phyloP scores from a whole-genome alignment of 2,797 vertebrate genomes.

The Nannoperca obscura region DNA sequence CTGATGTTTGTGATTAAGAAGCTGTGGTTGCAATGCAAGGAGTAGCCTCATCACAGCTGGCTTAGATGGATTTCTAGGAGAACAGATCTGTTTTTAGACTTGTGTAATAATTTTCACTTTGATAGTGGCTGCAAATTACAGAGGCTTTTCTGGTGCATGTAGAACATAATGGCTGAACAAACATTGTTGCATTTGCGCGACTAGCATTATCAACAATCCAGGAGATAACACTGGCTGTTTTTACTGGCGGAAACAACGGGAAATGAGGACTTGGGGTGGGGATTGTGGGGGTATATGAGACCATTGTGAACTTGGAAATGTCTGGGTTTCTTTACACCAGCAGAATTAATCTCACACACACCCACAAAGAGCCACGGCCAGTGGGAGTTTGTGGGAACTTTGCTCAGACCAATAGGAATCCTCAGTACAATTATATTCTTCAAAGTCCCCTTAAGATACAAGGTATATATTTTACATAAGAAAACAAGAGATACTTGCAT shows the following conservation, averaged over 20 bases:
- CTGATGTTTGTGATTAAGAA: conserved; percentile 44
- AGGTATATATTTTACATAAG: conserved; percentile 74
- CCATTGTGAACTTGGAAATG: conserved; percentile 77
- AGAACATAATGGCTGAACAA: conserved; percentile 80
- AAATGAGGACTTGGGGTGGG: conserved; percentile 62
- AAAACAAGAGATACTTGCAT: conserved; percentile 67
- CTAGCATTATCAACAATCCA: conserved; percentile 75
- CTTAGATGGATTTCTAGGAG: conserved; percentile 21
- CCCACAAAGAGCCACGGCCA: conserved; percentile 41
- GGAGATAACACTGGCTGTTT: conserved; percentile 79
- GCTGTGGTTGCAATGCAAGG: background rate
- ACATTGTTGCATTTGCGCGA: conserved; percentile 72
- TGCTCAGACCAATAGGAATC: conserved; percentile 56
- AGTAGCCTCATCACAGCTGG: conserved; percentile 20
- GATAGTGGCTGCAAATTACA: conserved; percentile 49
- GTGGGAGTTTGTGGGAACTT: conserved; percentile 80
- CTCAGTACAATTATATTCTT: conserved; percentile 53
- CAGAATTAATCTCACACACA: conserved; percentile 69
- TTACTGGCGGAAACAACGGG: conserved; percentile 84
- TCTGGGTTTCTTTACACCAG: conserved; percentile 74
- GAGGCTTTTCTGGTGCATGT: conserved; percentile 65
- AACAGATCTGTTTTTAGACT: conserved; percentile 65
- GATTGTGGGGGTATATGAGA: conserved; percentile 62
- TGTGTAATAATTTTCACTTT: conserved; percentile 45
- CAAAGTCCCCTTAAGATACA: conserved; percentile 65